Conservation (phyloP, 2,888 invertebrate genomes). For the Chymomyza fuscimana region DNA sequence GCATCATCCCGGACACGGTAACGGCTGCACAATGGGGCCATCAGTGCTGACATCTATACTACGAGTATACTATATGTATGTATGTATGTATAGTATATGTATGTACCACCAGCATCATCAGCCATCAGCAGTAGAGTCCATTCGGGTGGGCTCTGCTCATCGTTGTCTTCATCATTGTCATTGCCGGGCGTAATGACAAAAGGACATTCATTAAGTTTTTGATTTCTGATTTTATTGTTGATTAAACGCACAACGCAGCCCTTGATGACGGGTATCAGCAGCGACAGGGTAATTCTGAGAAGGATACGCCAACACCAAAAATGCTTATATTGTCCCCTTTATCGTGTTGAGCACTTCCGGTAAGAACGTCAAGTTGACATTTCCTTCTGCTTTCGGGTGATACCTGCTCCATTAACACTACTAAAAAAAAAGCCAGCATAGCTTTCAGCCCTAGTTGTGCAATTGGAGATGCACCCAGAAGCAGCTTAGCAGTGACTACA, state of each 20-base stretch:
- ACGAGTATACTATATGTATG: not conserved
- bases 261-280: conserved; percentile 14
- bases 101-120: conserved; percentile 25
- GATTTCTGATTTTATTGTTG: conserved; percentile 77
- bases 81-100: not conserved
- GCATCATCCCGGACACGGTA: not conserved
- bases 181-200: conserved; percentile 69
- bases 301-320: conserved; percentile 50
- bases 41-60: conserved; percentile 1
- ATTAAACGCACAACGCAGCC: conserved; percentile 59
- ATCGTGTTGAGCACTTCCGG: conserved; percentile 73
- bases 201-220: conserved; percentile 78
- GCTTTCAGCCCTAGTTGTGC: not conserved
- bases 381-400: conserved; percentile 62
- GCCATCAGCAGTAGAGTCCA: conserved; percentile 21
- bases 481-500: not conserved
- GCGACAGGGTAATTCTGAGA: conserved; percentile 51
- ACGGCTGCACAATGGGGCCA: conserved; percentile 1
- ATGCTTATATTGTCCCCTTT: conserved; percentile 54
- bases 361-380: conserved; percentile 77
- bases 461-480: too few species aligned
- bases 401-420: not conserved
- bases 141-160: conserved; percentile 7
- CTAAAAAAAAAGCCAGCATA: not conserved
- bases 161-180: conserved; percentile 27